Conservation (phyloP, 2,797 vertebrate genomes). For the Schizothorax lantsangensis region DNA sequence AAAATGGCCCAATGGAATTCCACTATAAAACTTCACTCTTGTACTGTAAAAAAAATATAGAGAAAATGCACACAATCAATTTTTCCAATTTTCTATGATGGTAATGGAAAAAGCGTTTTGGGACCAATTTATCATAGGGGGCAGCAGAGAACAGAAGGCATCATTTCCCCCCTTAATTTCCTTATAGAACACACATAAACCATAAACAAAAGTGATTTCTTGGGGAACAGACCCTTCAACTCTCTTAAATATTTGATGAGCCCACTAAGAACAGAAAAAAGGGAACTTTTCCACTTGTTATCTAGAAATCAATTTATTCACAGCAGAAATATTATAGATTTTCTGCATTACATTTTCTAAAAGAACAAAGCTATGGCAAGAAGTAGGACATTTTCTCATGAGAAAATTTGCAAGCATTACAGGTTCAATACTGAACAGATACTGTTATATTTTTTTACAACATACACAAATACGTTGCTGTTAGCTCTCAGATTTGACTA, state of each 20-base stretch:
- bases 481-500: not conserved
- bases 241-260: slow-evolving; percentile 56
- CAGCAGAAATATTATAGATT: slow-evolving; percentile 16
- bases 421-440: not conserved
- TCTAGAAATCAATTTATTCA: slow-evolving; percentile 7
- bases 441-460: not conserved
- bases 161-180: slow-evolving; percentile 38
- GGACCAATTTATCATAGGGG: slow-evolving; percentile 44
- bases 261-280: not conserved
- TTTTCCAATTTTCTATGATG: slow-evolving; percentile 30
- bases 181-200: slow-evolving; percentile 16
- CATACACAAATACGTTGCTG: not conserved
- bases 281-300: slow-evolving; percentile 7
- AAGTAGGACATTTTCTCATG: slow-evolving; percentile 16
- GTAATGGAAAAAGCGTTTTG: slow-evolving; percentile 22
- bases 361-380: not conserved
- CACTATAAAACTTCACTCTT: slow-evolving; percentile 3
- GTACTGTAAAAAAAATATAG: not conserved
- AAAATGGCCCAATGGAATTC: not conserved
- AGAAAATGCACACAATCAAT: slow-evolving; percentile 10
- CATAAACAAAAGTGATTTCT: slow-evolving; percentile 41
- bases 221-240: slow-evolving; percentile 24
- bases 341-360: not conserved
- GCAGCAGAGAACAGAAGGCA: slow-evolving; percentile 19
- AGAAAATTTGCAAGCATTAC: not conserved